Evolutionary conservation across 2,113 vertebrate genomes (phyloP).

Genomic region (Quiscalus mexicanus): DNA sequence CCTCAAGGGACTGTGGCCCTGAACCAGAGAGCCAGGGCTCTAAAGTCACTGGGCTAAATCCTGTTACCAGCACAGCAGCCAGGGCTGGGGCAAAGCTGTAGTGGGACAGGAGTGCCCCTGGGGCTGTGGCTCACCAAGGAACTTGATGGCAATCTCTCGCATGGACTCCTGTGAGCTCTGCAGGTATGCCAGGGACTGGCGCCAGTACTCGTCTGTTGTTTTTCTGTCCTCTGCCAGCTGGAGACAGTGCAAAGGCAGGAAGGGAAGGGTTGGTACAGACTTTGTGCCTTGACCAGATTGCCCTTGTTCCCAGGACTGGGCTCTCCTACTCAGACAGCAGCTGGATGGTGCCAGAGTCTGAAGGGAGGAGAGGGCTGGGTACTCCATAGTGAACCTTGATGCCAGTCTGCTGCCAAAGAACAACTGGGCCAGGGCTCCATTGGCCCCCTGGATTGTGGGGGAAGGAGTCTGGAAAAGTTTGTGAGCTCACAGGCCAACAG

Average conservation of each 20-base stretch:
- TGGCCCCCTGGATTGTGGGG: background rate
- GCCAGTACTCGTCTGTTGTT: background rate
- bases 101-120: background rate
- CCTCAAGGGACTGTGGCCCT: no score
- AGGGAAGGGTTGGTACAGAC: background rate
- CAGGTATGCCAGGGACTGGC: background rate
- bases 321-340: background rate
- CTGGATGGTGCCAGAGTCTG: background rate
- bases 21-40: background rate
- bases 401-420: background rate
- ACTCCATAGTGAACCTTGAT: background rate
- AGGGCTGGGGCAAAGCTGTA: background rate
- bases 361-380: background rate
- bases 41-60: background rate
- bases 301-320: background rate
- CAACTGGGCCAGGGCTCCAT: background rate
- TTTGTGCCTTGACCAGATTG: background rate
- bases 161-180: background rate
- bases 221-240: background rate
- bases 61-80: background rate
- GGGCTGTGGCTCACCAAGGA: background rate
- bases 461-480: background rate
- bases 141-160: background rate
- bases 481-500: background rate
- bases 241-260: background rate